Evolutionary conservation across 2,797 vertebrate species (phyloP).

Genomic region (Trematocara caparti): DNA sequence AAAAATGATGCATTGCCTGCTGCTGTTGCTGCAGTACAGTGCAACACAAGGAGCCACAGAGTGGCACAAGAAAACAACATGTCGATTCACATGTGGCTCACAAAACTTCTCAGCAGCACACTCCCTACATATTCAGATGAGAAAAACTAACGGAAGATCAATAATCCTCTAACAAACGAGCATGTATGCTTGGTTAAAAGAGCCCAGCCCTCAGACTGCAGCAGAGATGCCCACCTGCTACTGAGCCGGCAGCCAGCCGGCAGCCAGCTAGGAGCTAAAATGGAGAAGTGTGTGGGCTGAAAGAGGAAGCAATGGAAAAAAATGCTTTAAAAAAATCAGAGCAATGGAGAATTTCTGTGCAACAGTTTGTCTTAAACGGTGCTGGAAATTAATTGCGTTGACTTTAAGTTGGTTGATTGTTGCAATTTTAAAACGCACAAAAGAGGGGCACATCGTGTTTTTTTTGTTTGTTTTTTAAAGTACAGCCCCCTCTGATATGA

Average conservation of each 20-base stretch:
- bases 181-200: slow-evolving; percentile 27
- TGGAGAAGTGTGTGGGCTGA: slow-evolving; percentile 67
- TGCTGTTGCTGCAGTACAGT: slow-evolving; percentile 55
- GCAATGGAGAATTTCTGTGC: not conserved
- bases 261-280: slow-evolving; percentile 51
- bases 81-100: slow-evolving; percentile 50
- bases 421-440: not conserved
- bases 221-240: slow-evolving; percentile 73
- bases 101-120: not conserved
- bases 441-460: not conserved
- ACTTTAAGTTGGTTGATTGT: not conserved
- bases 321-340: slow-evolving; percentile 1
- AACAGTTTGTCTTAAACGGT: slow-evolving; percentile 13
- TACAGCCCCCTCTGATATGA: not conserved
- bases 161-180: slow-evolving; percentile 67
- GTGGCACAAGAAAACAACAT: slow-evolving; percentile 29
- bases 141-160: slow-evolving; percentile 21
- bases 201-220: slow-evolving; percentile 69
- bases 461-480: not conserved
- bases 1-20: slow-evolving; percentile 43
- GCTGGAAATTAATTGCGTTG: not conserved
- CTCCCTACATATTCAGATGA: slow-evolving; percentile 32
- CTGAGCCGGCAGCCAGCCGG: slow-evolving; percentile 37
- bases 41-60: slow-evolving; percentile 27
- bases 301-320: slow-evolving; percentile 33